These are phyloP conservation scores for Proterorhinus semilunaris DNA, from an alignment of 2,113 vertebrate genomes.

Conservation along the genomic window DNA sequence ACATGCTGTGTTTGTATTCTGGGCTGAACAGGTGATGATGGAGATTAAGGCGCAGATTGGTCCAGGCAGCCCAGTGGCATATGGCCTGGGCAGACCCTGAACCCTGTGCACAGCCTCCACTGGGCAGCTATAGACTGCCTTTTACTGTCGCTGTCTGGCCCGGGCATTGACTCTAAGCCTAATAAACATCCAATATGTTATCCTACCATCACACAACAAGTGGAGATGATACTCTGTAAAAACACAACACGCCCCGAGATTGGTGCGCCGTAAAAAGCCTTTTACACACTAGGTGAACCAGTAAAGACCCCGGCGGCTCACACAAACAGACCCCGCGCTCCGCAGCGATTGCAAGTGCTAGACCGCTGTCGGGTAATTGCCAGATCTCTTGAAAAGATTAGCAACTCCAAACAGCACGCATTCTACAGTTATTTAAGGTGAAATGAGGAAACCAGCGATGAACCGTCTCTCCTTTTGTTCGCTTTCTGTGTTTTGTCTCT, in stretches of 20 bases:
- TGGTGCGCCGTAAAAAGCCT: slow-evolving; percentile 67
- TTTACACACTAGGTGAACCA: slow-evolving; percentile 64
- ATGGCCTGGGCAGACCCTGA: slow-evolving; percentile 62
- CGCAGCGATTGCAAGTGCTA: slow-evolving; percentile 27
- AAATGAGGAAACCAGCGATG: slow-evolving; percentile 24
- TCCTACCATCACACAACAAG: slow-evolving; percentile 60
- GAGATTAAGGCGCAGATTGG: slow-evolving; percentile 43
- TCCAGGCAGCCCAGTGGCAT: slow-evolving; percentile 61
- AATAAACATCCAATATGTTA: slow-evolving; percentile 76
- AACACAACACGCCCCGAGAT: slow-evolving; percentile 59
- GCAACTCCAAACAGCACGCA: slow-evolving; percentile 28
- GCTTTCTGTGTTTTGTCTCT: slow-evolving; percentile 35
- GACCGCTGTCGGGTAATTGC: slow-evolving; percentile 12
- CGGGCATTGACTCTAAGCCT: slow-evolving; percentile 64
- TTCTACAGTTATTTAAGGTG: slow-evolving; percentile 10
- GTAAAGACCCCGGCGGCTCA: slow-evolving; percentile 42
- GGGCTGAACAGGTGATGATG: slow-evolving; percentile 50
- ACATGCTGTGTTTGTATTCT: slow-evolving; percentile 43
- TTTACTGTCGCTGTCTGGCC: slow-evolving; percentile 67
- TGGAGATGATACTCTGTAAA: slow-evolving; percentile 68
- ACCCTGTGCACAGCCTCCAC: slow-evolving; percentile 58
- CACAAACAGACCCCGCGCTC: slow-evolving; percentile 19
- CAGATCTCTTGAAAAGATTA: slow-evolving; percentile 17
- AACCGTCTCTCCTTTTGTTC: slow-evolving; percentile 24
- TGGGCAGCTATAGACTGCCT: slow-evolving; percentile 54